Conservation (phyloP, 2,113 vertebrate genomes). For the Fulmarus glacialis region DNA sequence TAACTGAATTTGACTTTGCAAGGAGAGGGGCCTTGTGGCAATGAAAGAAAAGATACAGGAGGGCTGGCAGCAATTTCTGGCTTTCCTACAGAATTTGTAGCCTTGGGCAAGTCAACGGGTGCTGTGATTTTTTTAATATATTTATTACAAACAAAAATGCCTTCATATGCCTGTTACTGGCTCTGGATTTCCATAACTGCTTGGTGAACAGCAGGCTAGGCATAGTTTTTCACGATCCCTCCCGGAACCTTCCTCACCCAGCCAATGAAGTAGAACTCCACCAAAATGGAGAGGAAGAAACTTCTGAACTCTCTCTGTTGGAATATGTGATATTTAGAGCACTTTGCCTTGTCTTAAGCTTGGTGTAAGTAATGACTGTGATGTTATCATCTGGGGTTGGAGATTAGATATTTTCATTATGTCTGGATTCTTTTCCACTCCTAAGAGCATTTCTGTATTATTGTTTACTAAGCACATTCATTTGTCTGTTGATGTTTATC, state of each 20-base stretch:
- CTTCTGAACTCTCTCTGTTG: background rate
- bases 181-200: background rate
- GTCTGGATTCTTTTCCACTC: background rate
- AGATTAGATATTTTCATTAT: slow-evolving; percentile 27
- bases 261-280: background rate
- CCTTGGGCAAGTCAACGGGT: background rate
- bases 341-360: background rate
- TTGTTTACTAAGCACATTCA: background rate
- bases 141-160: background rate
- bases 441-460: background rate
- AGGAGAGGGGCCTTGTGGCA: background rate
- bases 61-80: background rate
- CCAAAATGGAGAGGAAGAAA: background rate
- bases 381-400: background rate
- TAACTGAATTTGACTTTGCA: background rate
- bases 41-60: background rate
- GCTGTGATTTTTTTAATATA: background rate
- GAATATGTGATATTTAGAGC: background rate
- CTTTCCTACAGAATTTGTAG: background rate
- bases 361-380: background rate
- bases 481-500: background rate
- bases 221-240: background rate
- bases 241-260: background rate
- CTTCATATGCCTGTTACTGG: background rate
- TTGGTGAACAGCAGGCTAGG: background rate